A percentile compares a stretch with the other conserved stretches of the same genome.
Conservation (phyloP, 2,888 invertebrate species). For the Bhutanitis thaidina region DNA sequence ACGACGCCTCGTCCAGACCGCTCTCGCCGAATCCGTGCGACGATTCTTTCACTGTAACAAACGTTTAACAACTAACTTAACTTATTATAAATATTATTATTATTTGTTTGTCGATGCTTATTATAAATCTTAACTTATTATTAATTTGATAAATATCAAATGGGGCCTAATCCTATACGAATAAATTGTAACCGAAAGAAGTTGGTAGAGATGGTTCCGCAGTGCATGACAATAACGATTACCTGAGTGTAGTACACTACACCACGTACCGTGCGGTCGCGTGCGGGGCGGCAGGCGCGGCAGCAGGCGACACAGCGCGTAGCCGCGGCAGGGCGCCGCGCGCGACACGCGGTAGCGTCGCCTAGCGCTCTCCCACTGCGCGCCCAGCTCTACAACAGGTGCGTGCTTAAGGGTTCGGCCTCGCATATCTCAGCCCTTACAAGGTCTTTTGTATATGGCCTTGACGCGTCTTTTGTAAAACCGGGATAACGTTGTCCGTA, state of each 20-base stretch:
- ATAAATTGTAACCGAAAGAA: too few species aligned
- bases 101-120: too few species aligned
- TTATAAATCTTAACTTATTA: too few species aligned
- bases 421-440: slow-evolving; percentile 3
- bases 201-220: too few species aligned
- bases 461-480: neutral
- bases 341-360: slow-evolving; percentile 52
- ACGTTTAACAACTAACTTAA: too few species aligned
- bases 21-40: slow-evolving; percentile 27
- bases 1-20: too few species aligned
- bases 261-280: slow-evolving; percentile 2
- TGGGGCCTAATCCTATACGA: too few species aligned
- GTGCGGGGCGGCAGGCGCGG: slow-evolving; percentile 27
- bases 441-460: neutral
- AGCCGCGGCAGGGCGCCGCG: slow-evolving; percentile 54
- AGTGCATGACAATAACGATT: too few species aligned
- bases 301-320: slow-evolving; percentile 59
- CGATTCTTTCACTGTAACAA: slow-evolving; percentile 28
- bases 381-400: slow-evolving; percentile 34
- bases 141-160: too few species aligned
- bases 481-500: neutral
- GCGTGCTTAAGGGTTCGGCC: slow-evolving; percentile 8
- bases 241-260: too few species aligned
- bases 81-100: too few species aligned
- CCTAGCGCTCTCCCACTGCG: slow-evolving; percentile 37